phyloP scores from a whole-genome alignment of 2,797 vertebrate species.

The Pempheris klunzingeri region DNA sequence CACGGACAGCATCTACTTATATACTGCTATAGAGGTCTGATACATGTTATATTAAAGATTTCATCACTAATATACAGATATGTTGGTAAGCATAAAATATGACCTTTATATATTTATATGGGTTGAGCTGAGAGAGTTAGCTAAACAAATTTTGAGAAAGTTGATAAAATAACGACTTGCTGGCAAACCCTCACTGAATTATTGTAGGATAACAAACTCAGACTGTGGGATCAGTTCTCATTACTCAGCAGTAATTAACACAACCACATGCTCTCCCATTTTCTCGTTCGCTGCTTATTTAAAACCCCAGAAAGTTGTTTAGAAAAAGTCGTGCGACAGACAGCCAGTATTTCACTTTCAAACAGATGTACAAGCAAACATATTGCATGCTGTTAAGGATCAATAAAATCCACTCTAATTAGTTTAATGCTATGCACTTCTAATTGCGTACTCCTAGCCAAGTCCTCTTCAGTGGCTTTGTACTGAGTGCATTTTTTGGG shows the following conservation, averaged over 20 bases:
- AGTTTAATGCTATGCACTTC: slow-evolving; percentile 46
- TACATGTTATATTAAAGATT: not conserved
- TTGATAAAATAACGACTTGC: slow-evolving; percentile 7
- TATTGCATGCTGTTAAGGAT: slow-evolving; percentile 42
- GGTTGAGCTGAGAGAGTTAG: not conserved
- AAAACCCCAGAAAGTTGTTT: not conserved
- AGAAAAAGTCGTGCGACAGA: not conserved
- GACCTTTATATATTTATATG: not conserved
- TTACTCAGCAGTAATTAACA: slow-evolving; percentile 39
- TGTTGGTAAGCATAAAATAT: not conserved
- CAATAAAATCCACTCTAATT: slow-evolving; percentile 54
- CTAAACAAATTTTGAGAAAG: not conserved
- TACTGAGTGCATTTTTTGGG: slow-evolving; percentile 25
- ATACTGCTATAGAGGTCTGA: not conserved
- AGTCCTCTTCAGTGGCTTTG: slow-evolving; percentile 25
- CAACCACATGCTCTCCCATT: slow-evolving; percentile 4
- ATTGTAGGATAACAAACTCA: slow-evolving; percentile 26
- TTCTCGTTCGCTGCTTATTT: not conserved
- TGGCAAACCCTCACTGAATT: slow-evolving; percentile 19
- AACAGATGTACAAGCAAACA: slow-evolving; percentile 30
- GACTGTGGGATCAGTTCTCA: slow-evolving; percentile 20
- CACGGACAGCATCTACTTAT: not conserved
- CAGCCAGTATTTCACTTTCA: slow-evolving; percentile 18
- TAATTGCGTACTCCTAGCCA: slow-evolving; percentile 17
- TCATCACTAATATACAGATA: not conserved